Conservation (phyloP, 2,113 vertebrate species). For the Seriola aureovittata region DNA sequence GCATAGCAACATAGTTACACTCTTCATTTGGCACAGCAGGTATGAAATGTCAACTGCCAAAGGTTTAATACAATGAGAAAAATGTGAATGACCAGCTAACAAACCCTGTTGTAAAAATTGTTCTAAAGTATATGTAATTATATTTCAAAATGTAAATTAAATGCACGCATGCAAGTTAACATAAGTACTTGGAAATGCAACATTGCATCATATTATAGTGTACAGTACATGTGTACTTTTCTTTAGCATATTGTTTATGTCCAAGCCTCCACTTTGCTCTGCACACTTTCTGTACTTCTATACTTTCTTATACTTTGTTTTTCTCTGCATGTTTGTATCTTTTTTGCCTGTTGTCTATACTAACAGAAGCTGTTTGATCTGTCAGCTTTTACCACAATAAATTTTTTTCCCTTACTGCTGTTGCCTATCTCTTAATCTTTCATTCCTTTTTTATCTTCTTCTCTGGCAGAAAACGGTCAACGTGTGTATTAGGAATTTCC, state of each 20-base stretch:
- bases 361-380: constrained; percentile 36
- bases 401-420: constrained; percentile 51
- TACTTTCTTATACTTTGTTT: constrained; percentile 7
- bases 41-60: background rate
- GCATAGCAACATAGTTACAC: background rate
- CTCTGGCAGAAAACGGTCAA: background rate
- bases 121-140: constrained; percentile 9
- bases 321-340: constrained; percentile 23
- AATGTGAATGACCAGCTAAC: background rate
- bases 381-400: constrained; percentile 72
- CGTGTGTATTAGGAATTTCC: background rate
- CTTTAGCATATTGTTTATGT: constrained; percentile 10
- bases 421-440: constrained; percentile 36
- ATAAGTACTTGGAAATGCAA: background rate
- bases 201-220: background rate
- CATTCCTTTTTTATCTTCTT: constrained; percentile 31
- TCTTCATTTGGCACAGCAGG: constrained; percentile 1
- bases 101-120: constrained; percentile 1
- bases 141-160: constrained; percentile 33
- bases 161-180: constrained; percentile 23
- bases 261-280: constrained; percentile 18
- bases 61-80: background rate
- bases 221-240: background rate
- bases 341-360: constrained; percentile 35
- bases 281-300: constrained; percentile 8